Base-by-base conservation (phyloP, 2,888 invertebrate species). In the Pristionchus exspectatus region DNA sequence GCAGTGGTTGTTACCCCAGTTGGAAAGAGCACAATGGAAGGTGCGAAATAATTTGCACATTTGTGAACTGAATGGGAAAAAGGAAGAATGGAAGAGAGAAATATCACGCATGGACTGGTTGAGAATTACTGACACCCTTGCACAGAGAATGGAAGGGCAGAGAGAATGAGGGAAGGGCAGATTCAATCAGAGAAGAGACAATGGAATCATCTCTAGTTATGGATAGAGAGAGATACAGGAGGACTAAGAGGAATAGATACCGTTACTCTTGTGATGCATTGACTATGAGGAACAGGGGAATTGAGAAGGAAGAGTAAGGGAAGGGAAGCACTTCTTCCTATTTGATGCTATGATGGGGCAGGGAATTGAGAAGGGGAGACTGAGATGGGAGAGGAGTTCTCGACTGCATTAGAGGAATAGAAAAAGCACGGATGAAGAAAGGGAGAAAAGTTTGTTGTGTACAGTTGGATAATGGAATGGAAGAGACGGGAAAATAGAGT, bases 381-480 rank as follows among this genome's bases (percentile, higher is more conserved):
- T 74, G 81, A 81, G 81, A 81, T 77, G 74, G 74, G 4, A 74
- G 33, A 33, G n/a, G 54, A 30, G 84, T 50, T 50, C 59, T n/a
- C 27, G 89, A 77, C n/a, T 72, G 66, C 50, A 72, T 54, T 66
- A 84, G 87, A 84, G 44, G 56, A 56, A 87, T 69, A 87, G 87
- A 87, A 69, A 72, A 69, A 87, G 56, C 66, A 87, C 16, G 50
- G 50, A 50, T n/a, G 69, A 74, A 77, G 89, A 56, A 88, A n/a
- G 30, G n/a, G 66, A 77, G 44, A 38, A 24, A 50, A 81, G 81
- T 81, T 81, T 81, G 81, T 81, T 81, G 81, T 54, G 81, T 44
- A n/a, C n/a, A 54, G 81, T n/a, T 27, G 81, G 81, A 85, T 66
- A 66, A 77, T 66, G 38, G 77, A 33, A 85, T 85, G 84, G 59